Base-by-base conservation (phyloP, 2,113 vertebrate species). In the Fulica atra region DNA sequence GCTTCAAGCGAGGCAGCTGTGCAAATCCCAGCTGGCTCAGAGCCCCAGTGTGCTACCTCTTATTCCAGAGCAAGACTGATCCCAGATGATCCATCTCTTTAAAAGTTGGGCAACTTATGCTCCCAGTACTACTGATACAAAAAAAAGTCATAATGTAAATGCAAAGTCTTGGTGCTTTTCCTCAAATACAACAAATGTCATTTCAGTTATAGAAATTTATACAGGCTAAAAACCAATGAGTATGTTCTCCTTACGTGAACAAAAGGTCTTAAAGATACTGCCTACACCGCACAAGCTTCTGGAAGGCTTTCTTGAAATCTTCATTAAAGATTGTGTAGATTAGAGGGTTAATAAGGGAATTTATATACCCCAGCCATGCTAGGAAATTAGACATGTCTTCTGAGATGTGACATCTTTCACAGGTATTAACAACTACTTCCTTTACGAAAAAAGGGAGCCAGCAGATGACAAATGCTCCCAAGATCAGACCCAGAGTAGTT, bases 301-400 rank as follows among this genome's bases (percentile, higher is more conserved):
- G 99, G 97, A 99, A 99, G 76, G 99, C 99, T 97, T 99, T 99
- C 96, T 99, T 99, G 95, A 99, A 99, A 97, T 99, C 99, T 97
- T 99, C 99, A 94, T 99, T 99, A 96, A 99, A 99, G 93, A 99
- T 99, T 76, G 99, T 99, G 96, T 99, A 99, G 97, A 99, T 99
- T 83, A 99, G 98, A 31, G 99, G 99, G 95, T 99, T 99, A 96
- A 99, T 99, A 66, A 99, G 99, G 15, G 99, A 99, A 98, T 99
- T 99, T 85, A 99, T 98, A 95, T 99, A 99, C 33, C 99, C 99
- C 96, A 99, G 96, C 99, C 99, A 99, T 14, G 99, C 98, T 89
- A 99, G 98, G 97, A 99, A 99, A 97, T 99, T 99, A 71, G 98
- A 98, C 97, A 99, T 98, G 96, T 99, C 98, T 89, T 97, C 97